Evolutionary conservation across 2,888 invertebrate species (phyloP).

Genomic region (Sinelater perroti): DNA sequence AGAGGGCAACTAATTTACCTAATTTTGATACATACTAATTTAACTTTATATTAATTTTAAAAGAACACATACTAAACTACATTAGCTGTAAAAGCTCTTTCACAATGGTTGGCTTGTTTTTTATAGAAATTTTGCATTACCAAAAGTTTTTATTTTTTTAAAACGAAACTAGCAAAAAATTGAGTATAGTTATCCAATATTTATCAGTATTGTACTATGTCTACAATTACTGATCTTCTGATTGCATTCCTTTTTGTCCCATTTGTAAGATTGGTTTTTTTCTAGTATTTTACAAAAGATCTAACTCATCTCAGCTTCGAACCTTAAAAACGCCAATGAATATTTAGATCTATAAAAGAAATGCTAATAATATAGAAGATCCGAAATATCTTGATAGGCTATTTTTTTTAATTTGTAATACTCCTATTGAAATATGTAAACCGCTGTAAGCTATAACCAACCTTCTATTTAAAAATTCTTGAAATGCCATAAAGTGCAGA

Average conservation of each 20-base stretch:
- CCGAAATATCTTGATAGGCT: background rate
- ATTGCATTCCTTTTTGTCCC: constrained; percentile 17
- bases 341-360: constrained; percentile 16
- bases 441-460: background rate
- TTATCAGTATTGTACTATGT: constrained; percentile 17
- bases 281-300: constrained; percentile 27
- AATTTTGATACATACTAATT: background rate
- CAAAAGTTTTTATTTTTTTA: constrained; percentile 15
- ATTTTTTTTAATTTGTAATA: background rate
- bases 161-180: constrained; percentile 23
- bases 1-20: background rate
- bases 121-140: constrained; percentile 16
- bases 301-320: constrained; percentile 14
- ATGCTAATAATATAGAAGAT: background rate
- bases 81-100: background rate
- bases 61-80: background rate
- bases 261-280: constrained; percentile 20
- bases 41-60: background rate
- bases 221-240: constrained; percentile 20
- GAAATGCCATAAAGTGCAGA: background rate
- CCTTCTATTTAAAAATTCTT: background rate
- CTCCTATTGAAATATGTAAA: constrained; percentile 4
- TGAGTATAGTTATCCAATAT: constrained; percentile 24
- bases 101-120: constrained; percentile 24
- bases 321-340: constrained; percentile 1